phyloP scores from a whole-genome alignment of 2,113 vertebrate species.

The Prochilodus magdalenae region DNA sequence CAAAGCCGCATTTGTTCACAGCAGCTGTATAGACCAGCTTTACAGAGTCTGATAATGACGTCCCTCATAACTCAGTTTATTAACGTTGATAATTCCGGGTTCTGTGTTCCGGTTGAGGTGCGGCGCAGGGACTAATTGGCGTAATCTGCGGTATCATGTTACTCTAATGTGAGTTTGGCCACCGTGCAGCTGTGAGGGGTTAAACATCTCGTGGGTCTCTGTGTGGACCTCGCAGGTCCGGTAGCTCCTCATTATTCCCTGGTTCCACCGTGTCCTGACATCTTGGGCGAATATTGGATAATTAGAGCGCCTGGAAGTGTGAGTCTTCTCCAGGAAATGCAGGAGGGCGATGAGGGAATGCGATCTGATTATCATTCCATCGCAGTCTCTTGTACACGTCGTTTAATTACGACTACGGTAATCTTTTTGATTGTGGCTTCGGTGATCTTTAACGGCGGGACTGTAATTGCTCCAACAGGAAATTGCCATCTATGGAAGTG shows the following conservation, averaged over 20 bases:
- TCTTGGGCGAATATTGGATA: neutral
- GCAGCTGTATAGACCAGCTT: too few relatives aligned
- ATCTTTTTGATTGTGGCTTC: conserved; percentile 59
- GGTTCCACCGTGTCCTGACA: neutral
- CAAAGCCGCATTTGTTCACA: too few relatives aligned
- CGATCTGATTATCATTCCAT: conserved; percentile 18
- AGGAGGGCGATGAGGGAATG: conserved; percentile 30
- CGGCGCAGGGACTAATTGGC: too few relatives aligned
- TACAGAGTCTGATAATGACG: too few relatives aligned
- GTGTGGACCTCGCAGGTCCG: neutral
- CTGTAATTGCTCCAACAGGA: conserved; percentile 56
- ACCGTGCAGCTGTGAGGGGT: too few relatives aligned
- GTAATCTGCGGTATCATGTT: too few relatives aligned
- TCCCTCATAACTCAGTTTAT: too few relatives aligned
- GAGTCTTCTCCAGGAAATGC: neutral
- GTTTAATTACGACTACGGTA: conserved; percentile 36
- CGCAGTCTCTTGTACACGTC: conserved; percentile 27
- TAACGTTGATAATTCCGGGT: too few relatives aligned
- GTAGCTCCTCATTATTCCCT: neutral
- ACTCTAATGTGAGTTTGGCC: too few relatives aligned
- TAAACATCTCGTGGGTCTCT: neutral
- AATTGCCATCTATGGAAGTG: conserved; percentile 51
- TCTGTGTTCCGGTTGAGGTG: too few relatives aligned
- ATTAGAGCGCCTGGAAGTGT: neutral
- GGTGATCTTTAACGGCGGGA: conserved; percentile 63